Evolutionary conservation across 2,113 vertebrate genomes (phyloP).

Genomic region (Rafetus swinhoei): DNA sequence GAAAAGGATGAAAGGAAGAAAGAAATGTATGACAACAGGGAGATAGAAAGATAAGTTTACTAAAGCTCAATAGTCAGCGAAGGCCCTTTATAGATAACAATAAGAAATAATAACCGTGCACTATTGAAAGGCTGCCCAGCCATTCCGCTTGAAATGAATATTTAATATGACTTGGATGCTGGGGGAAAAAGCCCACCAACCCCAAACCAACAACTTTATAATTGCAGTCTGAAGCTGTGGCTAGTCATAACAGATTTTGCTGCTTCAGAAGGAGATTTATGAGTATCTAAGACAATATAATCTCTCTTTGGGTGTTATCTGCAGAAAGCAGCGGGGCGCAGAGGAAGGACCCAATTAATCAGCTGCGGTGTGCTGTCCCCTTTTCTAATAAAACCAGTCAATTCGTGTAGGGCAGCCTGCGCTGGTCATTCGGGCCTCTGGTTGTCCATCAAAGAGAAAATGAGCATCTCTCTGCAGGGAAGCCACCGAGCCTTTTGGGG

Average conservation of each 20-base stretch:
- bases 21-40: neutral
- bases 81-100: neutral
- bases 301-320: conserved; percentile 3
- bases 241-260: conserved; percentile 44
- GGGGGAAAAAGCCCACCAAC: neutral
- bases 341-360: neutral
- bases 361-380: neutral
- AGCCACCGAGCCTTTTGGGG: neutral
- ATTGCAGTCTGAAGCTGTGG: conserved; percentile 14
- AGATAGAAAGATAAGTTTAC: neutral
- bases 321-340: neutral
- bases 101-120: neutral
- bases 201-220: conserved; percentile 44
- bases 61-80: neutral
- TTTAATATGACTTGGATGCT: conserved; percentile 36
- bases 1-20: neutral
- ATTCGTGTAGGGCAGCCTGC: neutral
- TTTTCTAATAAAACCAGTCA: neutral
- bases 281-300: conserved; percentile 44
- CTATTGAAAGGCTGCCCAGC: neutral
- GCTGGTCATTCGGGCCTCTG: neutral
- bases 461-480: neutral
- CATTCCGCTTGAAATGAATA: conserved; percentile 26
- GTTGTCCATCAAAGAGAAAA: neutral
- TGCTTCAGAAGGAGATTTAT: conserved; percentile 42